These are phyloP conservation scores for Scaptomyza flava DNA, from an alignment of 2,888 invertebrate species.

Conservation along the genomic window DNA sequence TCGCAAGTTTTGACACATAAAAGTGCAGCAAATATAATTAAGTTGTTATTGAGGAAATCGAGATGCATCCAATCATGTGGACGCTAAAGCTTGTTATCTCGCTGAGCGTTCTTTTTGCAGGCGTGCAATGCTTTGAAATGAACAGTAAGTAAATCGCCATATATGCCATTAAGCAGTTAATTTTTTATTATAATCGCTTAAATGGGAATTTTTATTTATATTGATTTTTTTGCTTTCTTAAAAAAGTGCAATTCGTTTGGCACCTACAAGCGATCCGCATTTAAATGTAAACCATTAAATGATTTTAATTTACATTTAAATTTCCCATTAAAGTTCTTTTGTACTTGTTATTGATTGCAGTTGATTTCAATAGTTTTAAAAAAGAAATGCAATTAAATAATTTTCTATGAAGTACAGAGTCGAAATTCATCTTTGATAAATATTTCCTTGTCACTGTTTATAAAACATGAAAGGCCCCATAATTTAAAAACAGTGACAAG, in stretches of 20 bases:
- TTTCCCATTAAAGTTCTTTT: not conserved
- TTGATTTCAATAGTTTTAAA: not conserved
- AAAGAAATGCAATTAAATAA: too few relatives aligned
- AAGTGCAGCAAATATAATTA: slow-evolving; percentile 44
- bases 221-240: too few relatives aligned
- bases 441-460: too few relatives aligned
- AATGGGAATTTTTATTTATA: too few relatives aligned
- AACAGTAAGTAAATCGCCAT: slow-evolving; percentile 72
- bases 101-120: slow-evolving; percentile 38
- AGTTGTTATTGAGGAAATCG: slow-evolving; percentile 5
- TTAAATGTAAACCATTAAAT: slow-evolving; percentile 17
- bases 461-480: not conserved
- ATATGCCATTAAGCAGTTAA: not conserved
- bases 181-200: not conserved
- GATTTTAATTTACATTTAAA: not conserved
- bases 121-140: slow-evolving; percentile 64
- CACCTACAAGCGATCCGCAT: slow-evolving; percentile 29
- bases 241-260: slow-evolving; percentile 9
- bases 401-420: not conserved
- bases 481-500: slow-evolving; percentile 32
- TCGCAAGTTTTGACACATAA: slow-evolving; percentile 55
- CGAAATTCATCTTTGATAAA: not conserved
- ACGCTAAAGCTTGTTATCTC: slow-evolving; percentile 39
- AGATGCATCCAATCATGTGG: slow-evolving; percentile 39
- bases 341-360: not conserved